These are phyloP conservation scores for Cartodere bifasciata DNA, from an alignment of 2,888 invertebrate genomes.

Conservation along the genomic window DNA sequence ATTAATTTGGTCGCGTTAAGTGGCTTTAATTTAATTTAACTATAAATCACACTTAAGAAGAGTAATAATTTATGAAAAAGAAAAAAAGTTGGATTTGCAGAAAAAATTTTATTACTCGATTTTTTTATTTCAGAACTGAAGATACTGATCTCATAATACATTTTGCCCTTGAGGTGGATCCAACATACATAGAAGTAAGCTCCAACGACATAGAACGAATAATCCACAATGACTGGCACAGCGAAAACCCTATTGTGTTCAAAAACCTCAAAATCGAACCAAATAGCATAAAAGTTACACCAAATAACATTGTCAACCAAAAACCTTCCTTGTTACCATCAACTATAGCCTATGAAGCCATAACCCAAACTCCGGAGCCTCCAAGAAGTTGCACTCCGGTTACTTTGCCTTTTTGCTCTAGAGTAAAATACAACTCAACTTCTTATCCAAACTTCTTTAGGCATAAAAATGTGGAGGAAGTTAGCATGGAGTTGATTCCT, in stretches of 20 bases:
- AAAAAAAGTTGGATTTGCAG: neutral
- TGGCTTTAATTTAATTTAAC: too few species aligned
- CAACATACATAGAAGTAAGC: conserved; percentile 40
- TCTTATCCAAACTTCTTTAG: conserved; percentile 74
- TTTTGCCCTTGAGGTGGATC: conserved; percentile 77
- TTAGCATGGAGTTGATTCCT: conserved; percentile 63
- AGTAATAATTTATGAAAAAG: too few species aligned
- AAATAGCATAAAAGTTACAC: conserved; percentile 51
- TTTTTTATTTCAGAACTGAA: conserved; percentile 40
- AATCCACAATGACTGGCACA: conserved; percentile 51
- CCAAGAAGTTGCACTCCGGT: conserved; percentile 55
- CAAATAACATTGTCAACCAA: conserved; percentile 31
- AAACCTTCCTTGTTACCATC: conserved; percentile 30
- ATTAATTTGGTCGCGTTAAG: too few species aligned
- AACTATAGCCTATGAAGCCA: conserved; percentile 32
- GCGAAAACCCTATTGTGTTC: conserved; percentile 45
- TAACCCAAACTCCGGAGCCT: conserved; percentile 44
- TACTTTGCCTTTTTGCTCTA: conserved; percentile 56
- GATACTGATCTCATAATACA: conserved; percentile 66
- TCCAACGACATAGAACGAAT: conserved; percentile 53
- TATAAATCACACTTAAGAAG: too few species aligned
- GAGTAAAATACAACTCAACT: conserved; percentile 64
- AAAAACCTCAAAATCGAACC: conserved; percentile 52
- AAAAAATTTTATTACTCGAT: neutral
- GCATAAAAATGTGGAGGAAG: conserved; percentile 47